Conservation (phyloP, 2,888 invertebrate genomes). For the Ichneumoninae sp. region DNA sequence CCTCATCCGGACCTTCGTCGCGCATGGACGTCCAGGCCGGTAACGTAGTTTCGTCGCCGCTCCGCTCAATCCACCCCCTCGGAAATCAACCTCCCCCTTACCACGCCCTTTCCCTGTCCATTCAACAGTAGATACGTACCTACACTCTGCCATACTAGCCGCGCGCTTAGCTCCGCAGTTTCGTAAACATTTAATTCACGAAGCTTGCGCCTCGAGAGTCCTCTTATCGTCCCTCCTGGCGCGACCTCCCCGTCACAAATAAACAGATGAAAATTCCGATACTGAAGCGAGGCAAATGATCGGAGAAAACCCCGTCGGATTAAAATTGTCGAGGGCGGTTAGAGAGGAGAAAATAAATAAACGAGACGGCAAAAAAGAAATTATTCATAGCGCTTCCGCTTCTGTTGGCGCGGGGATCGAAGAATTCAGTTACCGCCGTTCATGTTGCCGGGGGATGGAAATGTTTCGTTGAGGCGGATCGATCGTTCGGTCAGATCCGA, state of each 20-base stretch:
- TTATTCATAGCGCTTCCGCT: slow-evolving; percentile 42
- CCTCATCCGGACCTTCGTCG: slow-evolving; percentile 40
- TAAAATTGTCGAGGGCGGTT: slow-evolving; percentile 50
- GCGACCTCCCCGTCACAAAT: slow-evolving; percentile 34
- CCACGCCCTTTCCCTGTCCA: slow-evolving; percentile 77
- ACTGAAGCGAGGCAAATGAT: slow-evolving; percentile 53
- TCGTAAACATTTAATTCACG: slow-evolving; percentile 77
- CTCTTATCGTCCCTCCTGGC: slow-evolving; percentile 43
- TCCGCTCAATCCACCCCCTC: slow-evolving; percentile 57
- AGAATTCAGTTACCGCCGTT: slow-evolving; percentile 19
- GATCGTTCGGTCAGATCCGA: not conserved
- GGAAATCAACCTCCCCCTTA: slow-evolving; percentile 61
- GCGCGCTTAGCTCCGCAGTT: slow-evolving; percentile 65
- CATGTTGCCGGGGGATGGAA: not conserved
- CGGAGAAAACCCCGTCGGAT: slow-evolving; percentile 53
- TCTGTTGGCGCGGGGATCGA: slow-evolving; percentile 1
- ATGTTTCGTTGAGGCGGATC: not conserved
- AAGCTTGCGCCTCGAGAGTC: slow-evolving; percentile 70
- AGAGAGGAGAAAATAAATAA: slow-evolving; percentile 43
- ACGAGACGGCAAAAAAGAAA: slow-evolving; percentile 51
- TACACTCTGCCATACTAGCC: slow-evolving; percentile 24
- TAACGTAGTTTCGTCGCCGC: slow-evolving; percentile 74
- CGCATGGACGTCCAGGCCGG: slow-evolving; percentile 64
- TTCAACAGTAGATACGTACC: slow-evolving; percentile 32
- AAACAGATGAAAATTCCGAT: slow-evolving; percentile 61